Evolutionary conservation across 1,140 invertebrate species (phyloP), one percentile per base, ranked within the genome.

Genomic region (Drosophila sulfurigaster): DNA sequence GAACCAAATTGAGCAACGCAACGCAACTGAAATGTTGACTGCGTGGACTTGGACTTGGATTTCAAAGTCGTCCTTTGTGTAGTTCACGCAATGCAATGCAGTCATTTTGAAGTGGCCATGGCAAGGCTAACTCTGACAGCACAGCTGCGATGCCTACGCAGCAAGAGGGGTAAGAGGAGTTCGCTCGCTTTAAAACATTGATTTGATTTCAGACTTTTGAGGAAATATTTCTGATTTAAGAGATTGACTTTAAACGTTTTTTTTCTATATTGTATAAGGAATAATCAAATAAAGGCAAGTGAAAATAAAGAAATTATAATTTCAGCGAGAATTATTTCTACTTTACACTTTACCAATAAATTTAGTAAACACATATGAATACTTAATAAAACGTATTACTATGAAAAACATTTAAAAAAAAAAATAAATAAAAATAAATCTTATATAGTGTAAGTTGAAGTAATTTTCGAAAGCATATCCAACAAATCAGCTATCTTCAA

Each of bases 1-100:
- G 48, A 65, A 20, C 52, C 51, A 65, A 71, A 71, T 65, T 71
- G 68, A 71, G 60, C 60, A 56, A 63, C 51, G 60, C 60, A 56
- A 63, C 51, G 15, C n/a, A 64, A 57, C 51, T 56, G 15, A 25
- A 56, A 45, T 46, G 60, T 46, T 25, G 30, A 65, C 51, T 38
- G 51, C 13, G 16, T 11, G 58, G 5, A 25, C 54, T 35, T 11
- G 15, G 28, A 67, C 43, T 38, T 30, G 52, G 28, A 11, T 30
- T 13, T 32, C 11, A 15, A 58, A 52, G 35, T 25, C 68, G 2
- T 35, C n/a, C 20, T 20, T 35, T 28, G 20, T 28, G 20, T 6
- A n/a, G 46, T 32, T 32, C 30, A 30, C 7, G 3, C 48, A 52
- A 69, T 43, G 41, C 46, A 72, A 69, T 43, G 41, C 46, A 72